These are phyloP conservation scores for Delphinus delphis DNA, from an alignment of 2,113 vertebrate species.

Conservation along the genomic window DNA sequence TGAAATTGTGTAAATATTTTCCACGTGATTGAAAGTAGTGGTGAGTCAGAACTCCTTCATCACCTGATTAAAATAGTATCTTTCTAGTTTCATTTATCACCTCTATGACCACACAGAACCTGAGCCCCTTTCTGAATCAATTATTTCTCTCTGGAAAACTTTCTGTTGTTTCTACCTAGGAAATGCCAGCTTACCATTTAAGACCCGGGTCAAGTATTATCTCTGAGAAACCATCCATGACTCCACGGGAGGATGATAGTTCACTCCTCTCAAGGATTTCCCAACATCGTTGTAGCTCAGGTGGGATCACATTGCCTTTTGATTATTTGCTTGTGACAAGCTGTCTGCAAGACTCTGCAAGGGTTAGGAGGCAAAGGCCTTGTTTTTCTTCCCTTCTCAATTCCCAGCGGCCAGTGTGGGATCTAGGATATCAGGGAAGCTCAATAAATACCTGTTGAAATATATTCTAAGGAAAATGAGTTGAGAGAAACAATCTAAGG, in stretches of 20 bases:
- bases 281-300: not conserved
- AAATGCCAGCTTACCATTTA: not conserved
- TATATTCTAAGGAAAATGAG: not conserved
- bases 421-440: not conserved
- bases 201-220: not conserved
- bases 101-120: accelerated
- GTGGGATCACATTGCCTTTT: not conserved
- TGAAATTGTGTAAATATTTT: not conserved
- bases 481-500: not conserved
- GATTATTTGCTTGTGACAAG: not conserved
- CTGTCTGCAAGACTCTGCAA: not conserved
- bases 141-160: not conserved
- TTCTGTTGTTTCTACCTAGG: not conserved
- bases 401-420: not conserved
- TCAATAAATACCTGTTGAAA: not conserved
- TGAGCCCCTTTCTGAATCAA: not conserved
- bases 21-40: not conserved
- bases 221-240: not conserved
- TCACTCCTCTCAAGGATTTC: not conserved
- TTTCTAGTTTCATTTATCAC: not conserved
- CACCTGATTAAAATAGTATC: not conserved
- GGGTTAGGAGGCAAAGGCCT: not conserved
- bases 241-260: accelerated
- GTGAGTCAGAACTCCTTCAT: not conserved
- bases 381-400: not conserved